Base-by-base conservation (phyloP, 1,140 invertebrate genomes). In the Odontomachus brunneus region DNA sequence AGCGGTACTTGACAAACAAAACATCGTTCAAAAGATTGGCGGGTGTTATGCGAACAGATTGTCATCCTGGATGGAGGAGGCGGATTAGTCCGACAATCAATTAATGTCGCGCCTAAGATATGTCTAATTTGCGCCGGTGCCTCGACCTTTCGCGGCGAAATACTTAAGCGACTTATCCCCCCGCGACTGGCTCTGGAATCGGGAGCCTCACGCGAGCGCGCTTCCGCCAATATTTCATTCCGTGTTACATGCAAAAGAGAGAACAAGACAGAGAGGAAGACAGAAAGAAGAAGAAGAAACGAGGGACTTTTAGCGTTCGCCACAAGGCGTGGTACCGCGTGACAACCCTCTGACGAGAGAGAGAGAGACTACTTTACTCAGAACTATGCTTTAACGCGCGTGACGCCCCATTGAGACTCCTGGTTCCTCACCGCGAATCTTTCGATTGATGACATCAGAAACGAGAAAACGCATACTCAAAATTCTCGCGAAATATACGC, bases 191-290 rank as follows among this genome's bases (percentile, higher is more conserved):
- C 5, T 17, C 12, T 73, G 24, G n/a, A 63, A 22, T 19, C 19
- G 12, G 22, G 29, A 44, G 12, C 15, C 11, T 29, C 62, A 78
- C 22, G 33, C 53, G 2, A 53, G 57, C n/a, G 22, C 5, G 26
- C 19, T 44, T 22, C 5, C 29, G 22, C 15, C 26, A 17, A 80
- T 71, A 80, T 33, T 71, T 80, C 65, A 69, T 48, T 29, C 19
- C 38, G 33, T 15, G 24, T 24, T 44, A 29, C 44, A 19, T 17
- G 63, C 33, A 57, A 80, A 71, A 55, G 17, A 44, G 38, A 4
- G 38, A 44, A 11, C 38, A 7, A 44, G 38, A 44, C 38, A 44
- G 38, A 11, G 38, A 44, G 38, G 9, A 0, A 44, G 38, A 44
- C 0, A 44, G 38, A 44, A 5, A 44, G 38, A 44, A 11, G 9